Evolutionary conservation across 2,113 vertebrate genomes (phyloP).

Genomic region (Laterallus jamaicensis): DNA sequence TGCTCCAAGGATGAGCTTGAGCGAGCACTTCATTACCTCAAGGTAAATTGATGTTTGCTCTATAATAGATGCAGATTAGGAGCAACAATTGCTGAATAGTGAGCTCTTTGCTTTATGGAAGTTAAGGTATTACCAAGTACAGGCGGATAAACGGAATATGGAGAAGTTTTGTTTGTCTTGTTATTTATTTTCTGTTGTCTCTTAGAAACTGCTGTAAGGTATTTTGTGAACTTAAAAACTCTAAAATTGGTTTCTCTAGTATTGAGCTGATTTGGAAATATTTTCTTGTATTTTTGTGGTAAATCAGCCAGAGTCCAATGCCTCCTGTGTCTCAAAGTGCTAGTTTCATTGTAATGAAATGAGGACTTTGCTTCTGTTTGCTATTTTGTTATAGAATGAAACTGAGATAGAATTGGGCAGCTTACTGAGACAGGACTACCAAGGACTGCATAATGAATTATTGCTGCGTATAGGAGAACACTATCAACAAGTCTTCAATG

Average conservation of each 20-base stretch:
- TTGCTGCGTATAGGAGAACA: constrained; percentile 93
- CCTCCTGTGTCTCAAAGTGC: background rate
- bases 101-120: background rate
- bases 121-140: background rate
- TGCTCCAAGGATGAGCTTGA: constrained; percentile 96
- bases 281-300: background rate
- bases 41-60: constrained; percentile 78
- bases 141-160: background rate
- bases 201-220: background rate
- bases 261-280: background rate
- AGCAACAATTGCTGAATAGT: background rate
- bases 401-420: constrained; percentile 97
- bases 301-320: background rate
- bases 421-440: constrained; percentile 94
- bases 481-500: constrained; percentile 97
- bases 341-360: background rate
- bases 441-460: constrained; percentile 95
- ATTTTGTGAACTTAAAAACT: background rate
- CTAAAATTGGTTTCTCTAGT: background rate
- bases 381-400: constrained; percentile 82
- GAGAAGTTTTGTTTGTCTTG: background rate
- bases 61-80: background rate
- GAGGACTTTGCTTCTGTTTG: background rate
- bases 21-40: constrained; percentile 92
- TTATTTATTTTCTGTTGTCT: background rate